A percentile compares a stretch with the other conserved stretches of the same genome.
Conservation (phyloP, 2,888 invertebrate species). For the Pollenia amentaria region DNA sequence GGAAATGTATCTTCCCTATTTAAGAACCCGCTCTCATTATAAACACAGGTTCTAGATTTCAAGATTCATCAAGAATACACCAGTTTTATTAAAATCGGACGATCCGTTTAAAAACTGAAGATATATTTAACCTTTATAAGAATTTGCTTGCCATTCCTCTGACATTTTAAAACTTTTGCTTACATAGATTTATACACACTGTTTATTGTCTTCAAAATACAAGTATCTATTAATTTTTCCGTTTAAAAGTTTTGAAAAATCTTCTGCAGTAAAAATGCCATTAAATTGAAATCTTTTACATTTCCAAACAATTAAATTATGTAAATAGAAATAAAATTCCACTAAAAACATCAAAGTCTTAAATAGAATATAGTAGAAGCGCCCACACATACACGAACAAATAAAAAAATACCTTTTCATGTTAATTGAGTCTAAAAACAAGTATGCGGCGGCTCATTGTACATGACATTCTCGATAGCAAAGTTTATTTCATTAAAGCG, state of each 20-base stretch:
- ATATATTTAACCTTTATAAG: too few relatives aligned
- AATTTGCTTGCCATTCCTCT: too few relatives aligned
- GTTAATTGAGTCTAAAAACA: slow-evolving; percentile 70
- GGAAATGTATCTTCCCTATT: too few relatives aligned
- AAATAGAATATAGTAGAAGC: slow-evolving; percentile 27
- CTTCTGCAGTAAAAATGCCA: not conserved
- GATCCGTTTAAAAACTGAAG: too few relatives aligned
- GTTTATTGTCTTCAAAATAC: too few relatives aligned
- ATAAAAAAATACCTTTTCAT: slow-evolving; percentile 53
- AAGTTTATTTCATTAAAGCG: slow-evolving; percentile 69
- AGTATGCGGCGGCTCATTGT: slow-evolving; percentile 65
- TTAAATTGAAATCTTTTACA: slow-evolving; percentile 38
- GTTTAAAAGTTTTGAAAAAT: not conserved
- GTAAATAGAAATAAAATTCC: slow-evolving; percentile 62
- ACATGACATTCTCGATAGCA: slow-evolving; percentile 65
- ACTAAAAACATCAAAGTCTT: slow-evolving; percentile 58
- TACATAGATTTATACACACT: too few relatives aligned
- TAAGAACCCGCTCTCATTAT: too few relatives aligned
- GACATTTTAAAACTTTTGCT: too few relatives aligned
- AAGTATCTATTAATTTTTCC: not conserved
- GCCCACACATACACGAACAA: not conserved
- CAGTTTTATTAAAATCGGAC: too few relatives aligned
- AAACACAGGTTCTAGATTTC: too few relatives aligned
- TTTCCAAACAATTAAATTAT: slow-evolving; percentile 70
- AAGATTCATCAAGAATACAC: too few relatives aligned